Base-by-base conservation (phyloP, 2,113 vertebrate genomes). In the Sprattus sprattus region DNA sequence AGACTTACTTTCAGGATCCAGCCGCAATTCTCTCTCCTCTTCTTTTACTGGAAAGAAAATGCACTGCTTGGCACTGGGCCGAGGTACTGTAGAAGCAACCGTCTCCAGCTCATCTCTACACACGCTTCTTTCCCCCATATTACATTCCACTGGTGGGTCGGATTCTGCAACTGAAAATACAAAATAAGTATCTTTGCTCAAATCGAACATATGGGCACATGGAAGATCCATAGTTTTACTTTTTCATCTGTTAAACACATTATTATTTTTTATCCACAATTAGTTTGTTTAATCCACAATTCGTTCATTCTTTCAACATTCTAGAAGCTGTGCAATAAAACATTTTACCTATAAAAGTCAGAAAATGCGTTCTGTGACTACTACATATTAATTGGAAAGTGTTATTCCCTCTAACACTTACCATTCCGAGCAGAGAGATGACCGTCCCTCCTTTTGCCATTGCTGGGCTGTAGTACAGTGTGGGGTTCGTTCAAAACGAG, bases 1-100 rank as follows among this genome's bases (percentile, higher is more conserved):
- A 78, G 25, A 78, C 71, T 78, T 78, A 15, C 71, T 78, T 78
- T 78, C 71, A 39, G 88, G 81, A 49, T 91, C 93, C 84, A 95
- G 87, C 1, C 90, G 85, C 47, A 94, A 87, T 85, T 96, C 95
- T 82, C 90, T 88, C 45, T 95, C 93, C 81, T 96, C 95, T 82
- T 94, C 92, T 82, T 96, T 95, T 45, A 96, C 94, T 39, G 94
- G 94, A 88, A 94, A 95, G 91, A 96, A 95, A 89, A 95, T 93
- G 52, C 95, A 95, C 84, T 95, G 94, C 82, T 89, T 93, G 87
- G 88, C 82, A 83, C 82, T 90, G 85, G 91, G 87, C 81, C 93
- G 93, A 18, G 88, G 88, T 9, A 81, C 86, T 25, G 90, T 0
- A 1, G 82, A 28, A 32, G 64, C 6, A 9, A 13, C 25, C 64